Conservation (phyloP, 2,113 vertebrate genomes). For the Gnathonemus longibarbis region DNA sequence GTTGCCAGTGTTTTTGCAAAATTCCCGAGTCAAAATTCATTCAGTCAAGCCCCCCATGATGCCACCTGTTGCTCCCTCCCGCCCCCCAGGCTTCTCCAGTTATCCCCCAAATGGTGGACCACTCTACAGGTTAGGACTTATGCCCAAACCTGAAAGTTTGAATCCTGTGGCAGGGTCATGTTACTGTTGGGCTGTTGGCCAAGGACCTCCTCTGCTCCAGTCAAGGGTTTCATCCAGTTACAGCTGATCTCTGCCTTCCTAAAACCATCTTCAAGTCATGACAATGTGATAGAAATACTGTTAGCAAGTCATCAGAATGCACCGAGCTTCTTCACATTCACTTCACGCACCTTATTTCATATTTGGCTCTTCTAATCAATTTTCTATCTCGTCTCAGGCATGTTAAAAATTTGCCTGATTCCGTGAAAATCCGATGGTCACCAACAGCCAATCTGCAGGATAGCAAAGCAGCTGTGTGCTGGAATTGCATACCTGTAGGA, state of each 20-base stretch:
- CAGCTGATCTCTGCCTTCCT: background rate
- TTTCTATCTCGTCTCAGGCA: background rate
- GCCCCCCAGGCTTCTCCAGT: background rate
- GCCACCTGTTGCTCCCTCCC: too few relatives aligned
- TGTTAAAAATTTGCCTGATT: background rate
- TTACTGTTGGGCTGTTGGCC: background rate
- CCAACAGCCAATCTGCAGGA: background rate
- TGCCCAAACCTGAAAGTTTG: background rate
- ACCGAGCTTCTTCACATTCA: background rate
- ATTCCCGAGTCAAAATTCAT: background rate
- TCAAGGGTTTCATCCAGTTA: background rate
- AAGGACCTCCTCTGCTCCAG: background rate
- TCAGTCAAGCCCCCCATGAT: background rate
- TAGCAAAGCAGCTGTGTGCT: background rate
- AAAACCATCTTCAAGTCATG: background rate
- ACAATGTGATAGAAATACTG: background rate
- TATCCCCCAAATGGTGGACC: background rate
- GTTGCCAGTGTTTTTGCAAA: background rate
- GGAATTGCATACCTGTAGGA: background rate
- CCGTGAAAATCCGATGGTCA: background rate
- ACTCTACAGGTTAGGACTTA: background rate
- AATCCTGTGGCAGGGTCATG: background rate
- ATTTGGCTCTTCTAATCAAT: background rate
- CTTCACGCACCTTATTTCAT: background rate
- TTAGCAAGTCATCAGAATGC: background rate